Conservation (phyloP, 2,113 vertebrate genomes). For the Nothoprocta perdicaria region DNA sequence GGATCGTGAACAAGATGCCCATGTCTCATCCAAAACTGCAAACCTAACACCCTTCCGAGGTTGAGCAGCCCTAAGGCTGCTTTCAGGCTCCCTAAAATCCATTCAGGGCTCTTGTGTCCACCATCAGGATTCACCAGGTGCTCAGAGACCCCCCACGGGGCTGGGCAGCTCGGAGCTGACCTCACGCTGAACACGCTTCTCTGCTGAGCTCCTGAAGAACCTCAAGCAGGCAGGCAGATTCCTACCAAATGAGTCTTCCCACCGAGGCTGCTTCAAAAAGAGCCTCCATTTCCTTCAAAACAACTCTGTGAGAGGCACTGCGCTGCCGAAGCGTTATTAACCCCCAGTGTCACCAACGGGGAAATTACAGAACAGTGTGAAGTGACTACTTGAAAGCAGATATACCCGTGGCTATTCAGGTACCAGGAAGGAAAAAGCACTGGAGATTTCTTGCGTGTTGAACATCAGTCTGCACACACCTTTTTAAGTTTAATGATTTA, state of each 20-base stretch:
- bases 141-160: background rate
- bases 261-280: conserved; percentile 6
- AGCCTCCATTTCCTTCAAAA: conserved; percentile 43
- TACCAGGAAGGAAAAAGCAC: background rate
- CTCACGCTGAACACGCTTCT: conserved; percentile 4
- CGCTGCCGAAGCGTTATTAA: conserved; percentile 33
- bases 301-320: background rate
- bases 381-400: background rate
- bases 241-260: background rate
- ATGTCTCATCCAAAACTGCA: background rate
- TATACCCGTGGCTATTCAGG: background rate
- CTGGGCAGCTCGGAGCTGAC: background rate
- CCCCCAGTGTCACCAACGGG: background rate
- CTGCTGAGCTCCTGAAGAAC: conserved; percentile 2
- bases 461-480: background rate
- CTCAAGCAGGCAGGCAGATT: background rate
- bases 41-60: background rate
- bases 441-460: conserved; percentile 1
- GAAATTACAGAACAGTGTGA: conserved; percentile 9
- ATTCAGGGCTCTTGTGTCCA: background rate
- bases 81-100: background rate
- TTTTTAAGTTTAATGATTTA: conserved; percentile 41
- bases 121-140: background rate
- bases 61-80: background rate
- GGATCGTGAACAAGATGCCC: background rate